Evolutionary conservation across 2,797 vertebrate species (phyloP).

Genomic region (Trachurus trachurus): DNA sequence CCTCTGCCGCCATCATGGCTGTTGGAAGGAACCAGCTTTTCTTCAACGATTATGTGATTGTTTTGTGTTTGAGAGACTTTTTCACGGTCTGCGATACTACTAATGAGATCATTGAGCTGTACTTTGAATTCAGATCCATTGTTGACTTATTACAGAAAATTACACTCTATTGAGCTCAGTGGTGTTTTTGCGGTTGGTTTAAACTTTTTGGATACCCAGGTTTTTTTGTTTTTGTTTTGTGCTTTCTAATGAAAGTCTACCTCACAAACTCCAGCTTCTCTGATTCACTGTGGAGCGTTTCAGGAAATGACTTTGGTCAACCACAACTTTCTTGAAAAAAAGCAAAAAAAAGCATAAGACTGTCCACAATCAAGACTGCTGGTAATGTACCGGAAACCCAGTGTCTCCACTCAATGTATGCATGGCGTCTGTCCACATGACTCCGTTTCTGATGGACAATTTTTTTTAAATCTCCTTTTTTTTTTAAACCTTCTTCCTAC

Average conservation of each 20-base stretch:
- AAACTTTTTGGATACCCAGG: constrained; percentile 38
- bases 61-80: background rate
- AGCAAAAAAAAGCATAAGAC: constrained; percentile 40
- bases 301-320: constrained; percentile 84
- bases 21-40: background rate
- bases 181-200: constrained; percentile 46
- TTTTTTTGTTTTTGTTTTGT: constrained; percentile 51
- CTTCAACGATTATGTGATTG: background rate
- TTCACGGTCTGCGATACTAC: constrained; percentile 31
- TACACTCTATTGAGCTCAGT: constrained; percentile 27
- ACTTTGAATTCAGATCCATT: constrained; percentile 28
- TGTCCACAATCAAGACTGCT: constrained; percentile 69
- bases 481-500: background rate
- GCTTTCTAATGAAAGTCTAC: constrained; percentile 62
- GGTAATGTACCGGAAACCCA: constrained; percentile 65
- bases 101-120: constrained; percentile 37
- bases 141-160: constrained; percentile 43
- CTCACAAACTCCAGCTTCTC: constrained; percentile 61
- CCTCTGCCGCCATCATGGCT: background rate
- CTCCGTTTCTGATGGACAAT: constrained; percentile 18
- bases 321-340: constrained; percentile 73
- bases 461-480: background rate
- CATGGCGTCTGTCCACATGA: constrained; percentile 42
- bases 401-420: constrained; percentile 65
- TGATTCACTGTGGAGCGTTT: constrained; percentile 65